phyloP scores from a whole-genome alignment of 2,113 vertebrate genomes.

The Centropus unirufus region DNA sequence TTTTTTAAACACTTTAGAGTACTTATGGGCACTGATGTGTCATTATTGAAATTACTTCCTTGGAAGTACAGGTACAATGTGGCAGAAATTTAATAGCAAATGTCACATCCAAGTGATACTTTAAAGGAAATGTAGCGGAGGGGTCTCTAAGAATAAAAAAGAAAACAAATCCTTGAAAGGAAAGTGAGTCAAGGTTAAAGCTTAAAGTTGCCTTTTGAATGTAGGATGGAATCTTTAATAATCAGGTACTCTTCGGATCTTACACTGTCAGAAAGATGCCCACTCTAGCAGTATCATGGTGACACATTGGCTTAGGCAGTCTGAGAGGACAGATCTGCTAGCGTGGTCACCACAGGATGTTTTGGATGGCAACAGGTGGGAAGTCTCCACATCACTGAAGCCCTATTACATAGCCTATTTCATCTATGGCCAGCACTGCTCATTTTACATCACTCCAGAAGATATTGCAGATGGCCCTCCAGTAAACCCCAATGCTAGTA shows the following conservation, averaged over 20 bases:
- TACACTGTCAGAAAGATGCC: neutral
- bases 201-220: neutral
- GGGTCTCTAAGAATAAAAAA: neutral
- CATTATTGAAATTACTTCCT: neutral
- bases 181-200: neutral
- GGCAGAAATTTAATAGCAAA: neutral
- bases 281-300: neutral
- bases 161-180: neutral
- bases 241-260: neutral
- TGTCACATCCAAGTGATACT: neutral
- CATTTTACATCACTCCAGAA: neutral
- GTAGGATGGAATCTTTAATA: neutral
- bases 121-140: neutral
- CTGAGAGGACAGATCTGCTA: neutral
- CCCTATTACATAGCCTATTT: neutral
- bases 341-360: accelerated
- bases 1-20: neutral
- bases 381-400: neutral
- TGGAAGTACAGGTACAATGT: accelerated
- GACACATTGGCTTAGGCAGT: accelerated
- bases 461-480: neutral
- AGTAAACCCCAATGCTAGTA: neutral
- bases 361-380: neutral
- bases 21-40: neutral
- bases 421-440: neutral